These are phyloP conservation scores for Centroberyx gerrardi DNA, from an alignment of 2,797 vertebrate species.

Conservation along the genomic window DNA sequence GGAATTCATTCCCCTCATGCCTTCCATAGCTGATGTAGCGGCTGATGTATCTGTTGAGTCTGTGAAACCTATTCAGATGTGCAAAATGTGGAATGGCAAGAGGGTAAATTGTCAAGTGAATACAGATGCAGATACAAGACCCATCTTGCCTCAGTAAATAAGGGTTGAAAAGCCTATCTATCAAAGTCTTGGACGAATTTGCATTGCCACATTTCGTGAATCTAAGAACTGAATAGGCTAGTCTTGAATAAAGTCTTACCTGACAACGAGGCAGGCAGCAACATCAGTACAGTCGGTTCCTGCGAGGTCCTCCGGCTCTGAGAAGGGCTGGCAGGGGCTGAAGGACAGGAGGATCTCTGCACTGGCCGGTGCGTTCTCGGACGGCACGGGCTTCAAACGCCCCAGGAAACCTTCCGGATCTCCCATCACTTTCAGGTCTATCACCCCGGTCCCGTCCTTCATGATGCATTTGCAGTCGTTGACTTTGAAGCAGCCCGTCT, in stretches of 20 bases:
- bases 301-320: slow-evolving; percentile 69
- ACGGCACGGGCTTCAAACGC: slow-evolving; percentile 45
- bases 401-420: slow-evolving; percentile 77
- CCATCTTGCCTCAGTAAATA: no score
- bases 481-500: slow-evolving; percentile 82
- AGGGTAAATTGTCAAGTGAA: background rate
- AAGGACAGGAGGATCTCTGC: slow-evolving; percentile 75
- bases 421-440: slow-evolving; percentile 79
- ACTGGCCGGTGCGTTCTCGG: background rate
- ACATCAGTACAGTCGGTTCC: slow-evolving; percentile 71
- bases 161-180: no score
- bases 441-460: slow-evolving; percentile 84
- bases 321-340: slow-evolving; percentile 84
- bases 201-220: no score
- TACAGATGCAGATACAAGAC: background rate
- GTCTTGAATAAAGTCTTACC: slow-evolving; percentile 42
- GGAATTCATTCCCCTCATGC: slow-evolving; percentile 80
- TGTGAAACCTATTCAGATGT: slow-evolving; percentile 50
- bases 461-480: slow-evolving; percentile 86
- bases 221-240: background rate
- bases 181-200: no score
- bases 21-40: slow-evolving; percentile 80
- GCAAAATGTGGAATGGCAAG: background rate
- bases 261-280: slow-evolving; percentile 77
- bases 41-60: slow-evolving; percentile 38